phyloP scores from a whole-genome alignment of 2,888 invertebrate genomes.

The Xiphydria camelus region DNA sequence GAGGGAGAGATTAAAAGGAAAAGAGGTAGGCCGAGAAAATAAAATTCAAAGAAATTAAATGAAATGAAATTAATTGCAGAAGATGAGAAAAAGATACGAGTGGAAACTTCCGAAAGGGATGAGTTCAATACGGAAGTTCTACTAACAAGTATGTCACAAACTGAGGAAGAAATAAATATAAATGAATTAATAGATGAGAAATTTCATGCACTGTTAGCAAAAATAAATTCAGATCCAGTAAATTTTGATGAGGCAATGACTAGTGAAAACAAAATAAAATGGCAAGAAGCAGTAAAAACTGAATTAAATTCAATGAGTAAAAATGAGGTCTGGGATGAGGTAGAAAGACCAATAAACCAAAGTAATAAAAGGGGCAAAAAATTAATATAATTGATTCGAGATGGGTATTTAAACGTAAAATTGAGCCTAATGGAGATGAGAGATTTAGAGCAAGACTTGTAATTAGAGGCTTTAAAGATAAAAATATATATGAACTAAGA shows the following conservation, averaged over 20 bases:
- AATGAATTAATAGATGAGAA: slow-evolving; percentile 1
- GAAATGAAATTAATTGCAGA: background rate
- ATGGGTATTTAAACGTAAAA: slow-evolving; percentile 8
- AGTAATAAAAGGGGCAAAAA: background rate
- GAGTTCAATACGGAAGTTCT: background rate
- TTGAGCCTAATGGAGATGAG: background rate
- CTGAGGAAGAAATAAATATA: background rate
- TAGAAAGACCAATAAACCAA: background rate
- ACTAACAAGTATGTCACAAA: background rate
- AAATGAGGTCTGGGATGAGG: background rate
- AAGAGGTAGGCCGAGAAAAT: slow-evolving; percentile 10
- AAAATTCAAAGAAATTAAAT: slow-evolving; percentile 1
- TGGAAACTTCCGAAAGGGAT: background rate
- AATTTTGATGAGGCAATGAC: slow-evolving; percentile 15
- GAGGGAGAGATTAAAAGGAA: slow-evolving; percentile 8
- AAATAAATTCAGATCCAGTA: slow-evolving; percentile 15
- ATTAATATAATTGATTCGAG: background rate
- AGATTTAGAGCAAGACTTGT: slow-evolving; percentile 6
- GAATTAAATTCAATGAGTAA: slow-evolving; percentile 6
- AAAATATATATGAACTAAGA: background rate
- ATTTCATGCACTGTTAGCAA: slow-evolving; percentile 11
- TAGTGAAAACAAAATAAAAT: slow-evolving; percentile 4
- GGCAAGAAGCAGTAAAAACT: background rate
- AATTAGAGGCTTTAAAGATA: slow-evolving; percentile 2
- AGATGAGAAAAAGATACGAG: background rate